phyloP scores from a whole-genome alignment of 2,113 vertebrate species.

The Dicaeum eximium region DNA sequence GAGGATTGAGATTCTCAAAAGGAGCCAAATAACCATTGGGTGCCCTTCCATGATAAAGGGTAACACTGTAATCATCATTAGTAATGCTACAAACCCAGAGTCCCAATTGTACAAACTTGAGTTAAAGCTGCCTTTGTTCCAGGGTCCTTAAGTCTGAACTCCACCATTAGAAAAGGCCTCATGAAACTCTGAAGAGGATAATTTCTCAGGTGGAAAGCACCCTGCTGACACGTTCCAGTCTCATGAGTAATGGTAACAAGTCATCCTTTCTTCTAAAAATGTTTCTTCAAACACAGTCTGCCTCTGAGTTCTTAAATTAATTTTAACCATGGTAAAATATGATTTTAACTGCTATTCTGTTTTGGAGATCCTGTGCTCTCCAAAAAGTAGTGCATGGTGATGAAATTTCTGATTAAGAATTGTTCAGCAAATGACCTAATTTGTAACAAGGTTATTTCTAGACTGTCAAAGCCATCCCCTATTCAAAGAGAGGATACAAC shows the following conservation, averaged over 20 bases:
- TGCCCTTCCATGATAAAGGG: neutral
- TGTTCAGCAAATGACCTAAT: neutral
- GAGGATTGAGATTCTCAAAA: neutral
- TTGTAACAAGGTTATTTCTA: neutral
- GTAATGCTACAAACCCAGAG: neutral
- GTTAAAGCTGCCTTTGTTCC: slow-evolving; percentile 37
- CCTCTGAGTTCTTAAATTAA: neutral
- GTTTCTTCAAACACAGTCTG: neutral
- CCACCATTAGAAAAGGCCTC: neutral
- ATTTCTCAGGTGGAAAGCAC: slow-evolving; percentile 33
- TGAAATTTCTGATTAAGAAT: neutral
- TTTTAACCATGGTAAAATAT: neutral
- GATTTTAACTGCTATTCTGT: neutral
- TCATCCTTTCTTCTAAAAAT: neutral
- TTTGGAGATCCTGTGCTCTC: neutral
- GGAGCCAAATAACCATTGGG: neutral
- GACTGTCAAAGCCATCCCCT: neutral
- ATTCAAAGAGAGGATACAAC: neutral
- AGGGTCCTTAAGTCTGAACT: neutral
- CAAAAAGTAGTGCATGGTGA: neutral
- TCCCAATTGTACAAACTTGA: neutral
- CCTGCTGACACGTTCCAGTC: neutral
- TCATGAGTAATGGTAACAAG: neutral
- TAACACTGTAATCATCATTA: slow-evolving; percentile 1
- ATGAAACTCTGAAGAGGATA: neutral